Conservation (phyloP, 1,140 invertebrate genomes). For the Lucilia cuprina region DNA sequence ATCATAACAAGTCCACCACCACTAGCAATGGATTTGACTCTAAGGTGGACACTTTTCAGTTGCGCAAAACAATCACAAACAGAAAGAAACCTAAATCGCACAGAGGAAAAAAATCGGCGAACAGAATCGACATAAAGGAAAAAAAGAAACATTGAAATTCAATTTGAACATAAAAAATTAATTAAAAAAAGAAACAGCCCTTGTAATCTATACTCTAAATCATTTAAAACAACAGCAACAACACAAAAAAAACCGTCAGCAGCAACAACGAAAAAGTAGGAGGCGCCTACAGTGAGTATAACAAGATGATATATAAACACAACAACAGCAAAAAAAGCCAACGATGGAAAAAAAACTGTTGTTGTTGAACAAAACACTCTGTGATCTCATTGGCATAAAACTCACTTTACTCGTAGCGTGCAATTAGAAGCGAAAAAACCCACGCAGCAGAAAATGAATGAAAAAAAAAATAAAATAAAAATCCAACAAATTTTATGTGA, state of each 20-base stretch:
- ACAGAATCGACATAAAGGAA: no score
- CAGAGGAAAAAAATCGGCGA: no score
- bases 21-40: no score
- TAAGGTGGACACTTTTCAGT: no score
- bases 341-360: neutral
- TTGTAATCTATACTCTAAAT: slow-evolving; percentile 3
- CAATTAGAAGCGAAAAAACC: slow-evolving; percentile 53
- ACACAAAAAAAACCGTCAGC: neutral
- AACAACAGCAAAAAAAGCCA: neutral
- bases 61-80: no score
- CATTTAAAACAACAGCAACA: slow-evolving; percentile 25
- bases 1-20: no score
- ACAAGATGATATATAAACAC: slow-evolving; percentile 2
- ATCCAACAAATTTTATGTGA: neutral
- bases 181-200: slow-evolving; percentile 14
- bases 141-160: neutral
- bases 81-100: no score
- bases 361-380: slow-evolving; percentile 12
- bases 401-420: slow-evolving; percentile 40
- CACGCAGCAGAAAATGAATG: slow-evolving; percentile 60
- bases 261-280: slow-evolving; percentile 48
- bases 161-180: slow-evolving; percentile 3
- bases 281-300: slow-evolving; percentile 49
- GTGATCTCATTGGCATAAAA: slow-evolving; percentile 54
- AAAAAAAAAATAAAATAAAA: slow-evolving; percentile 37